These are phyloP conservation scores for Microhierax caerulescens DNA, from an alignment of 2,797 vertebrate species.

Conservation along the genomic window DNA sequence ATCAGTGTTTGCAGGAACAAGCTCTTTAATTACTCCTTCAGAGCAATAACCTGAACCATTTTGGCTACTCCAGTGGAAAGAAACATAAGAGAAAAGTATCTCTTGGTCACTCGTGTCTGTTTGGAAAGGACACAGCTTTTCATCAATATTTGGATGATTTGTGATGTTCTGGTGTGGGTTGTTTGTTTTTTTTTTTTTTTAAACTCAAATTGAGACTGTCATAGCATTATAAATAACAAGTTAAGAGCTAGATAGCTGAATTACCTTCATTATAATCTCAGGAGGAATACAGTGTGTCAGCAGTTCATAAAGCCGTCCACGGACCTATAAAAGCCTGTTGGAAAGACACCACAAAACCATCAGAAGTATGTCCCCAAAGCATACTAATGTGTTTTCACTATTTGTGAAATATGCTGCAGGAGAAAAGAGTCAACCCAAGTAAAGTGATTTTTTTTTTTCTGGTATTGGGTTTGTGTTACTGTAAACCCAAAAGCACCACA, in stretches of 20 bases:
- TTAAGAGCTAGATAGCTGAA: background rate
- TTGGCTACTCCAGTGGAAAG: background rate
- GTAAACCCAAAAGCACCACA: background rate
- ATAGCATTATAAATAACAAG: rapidly evolving
- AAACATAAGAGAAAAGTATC: background rate
- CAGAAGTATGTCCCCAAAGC: background rate
- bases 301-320: slow-evolving; percentile 92
- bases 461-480: background rate
- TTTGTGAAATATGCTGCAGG: background rate
- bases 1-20: background rate
- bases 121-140: background rate
- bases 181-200: background rate
- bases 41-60: background rate
- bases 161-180: background rate
- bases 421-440: background rate
- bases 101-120: background rate
- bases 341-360: background rate
- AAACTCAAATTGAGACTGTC: background rate
- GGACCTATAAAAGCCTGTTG: slow-evolving; percentile 90
- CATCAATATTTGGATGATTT: background rate
- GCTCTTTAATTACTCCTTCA: background rate
- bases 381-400: background rate
- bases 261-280: slow-evolving; percentile 97
- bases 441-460: background rate
- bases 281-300: slow-evolving; percentile 96